Conservation (phyloP, 2,888 invertebrate species). For the Ditylenchus weischeri region DNA sequence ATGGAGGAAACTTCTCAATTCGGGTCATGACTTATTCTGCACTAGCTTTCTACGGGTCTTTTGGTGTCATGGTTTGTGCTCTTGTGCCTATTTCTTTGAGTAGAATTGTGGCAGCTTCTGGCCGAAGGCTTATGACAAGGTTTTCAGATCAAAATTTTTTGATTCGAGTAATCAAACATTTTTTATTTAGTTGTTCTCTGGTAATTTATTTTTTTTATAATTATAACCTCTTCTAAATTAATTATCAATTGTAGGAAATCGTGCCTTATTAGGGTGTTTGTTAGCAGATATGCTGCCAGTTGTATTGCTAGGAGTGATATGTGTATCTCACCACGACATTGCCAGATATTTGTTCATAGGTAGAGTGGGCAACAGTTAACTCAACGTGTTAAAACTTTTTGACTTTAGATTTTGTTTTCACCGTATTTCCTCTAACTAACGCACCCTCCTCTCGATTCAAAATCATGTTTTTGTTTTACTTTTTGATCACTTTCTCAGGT, state of each 20-base stretch:
- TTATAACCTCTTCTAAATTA: too few relatives aligned
- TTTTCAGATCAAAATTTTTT: constrained; percentile 6
- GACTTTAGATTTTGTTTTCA: constrained; percentile 43
- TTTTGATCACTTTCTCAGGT: too few relatives aligned
- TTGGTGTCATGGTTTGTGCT: constrained; percentile 51
- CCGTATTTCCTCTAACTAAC: constrained; percentile 47
- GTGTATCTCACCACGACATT: constrained; percentile 39
- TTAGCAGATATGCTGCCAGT: constrained; percentile 43
- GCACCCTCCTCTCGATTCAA: too few relatives aligned
- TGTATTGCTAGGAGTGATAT: constrained; percentile 41
- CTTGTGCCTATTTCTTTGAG: constrained; percentile 47
- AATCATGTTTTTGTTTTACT: too few relatives aligned
- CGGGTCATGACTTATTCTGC: constrained; percentile 38
- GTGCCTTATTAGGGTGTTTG: constrained; percentile 42
- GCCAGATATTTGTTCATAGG: constrained; percentile 41
- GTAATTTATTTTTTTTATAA: neutral
- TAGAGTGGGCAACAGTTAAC: constrained; percentile 41
- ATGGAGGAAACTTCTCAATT: constrained; percentile 20
- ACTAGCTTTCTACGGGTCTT: constrained; percentile 51
- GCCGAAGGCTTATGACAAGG: constrained; percentile 36
- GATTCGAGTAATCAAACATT: constrained; percentile 2
- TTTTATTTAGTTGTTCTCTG: constrained; percentile 1
- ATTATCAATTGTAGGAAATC: constrained; percentile 33
- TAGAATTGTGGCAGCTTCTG: constrained; percentile 42
- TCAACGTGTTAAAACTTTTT: constrained; percentile 46